Evolutionary conservation across 2,797 vertebrate genomes (phyloP).

Genomic region (Neomorphus geoffroyi): DNA sequence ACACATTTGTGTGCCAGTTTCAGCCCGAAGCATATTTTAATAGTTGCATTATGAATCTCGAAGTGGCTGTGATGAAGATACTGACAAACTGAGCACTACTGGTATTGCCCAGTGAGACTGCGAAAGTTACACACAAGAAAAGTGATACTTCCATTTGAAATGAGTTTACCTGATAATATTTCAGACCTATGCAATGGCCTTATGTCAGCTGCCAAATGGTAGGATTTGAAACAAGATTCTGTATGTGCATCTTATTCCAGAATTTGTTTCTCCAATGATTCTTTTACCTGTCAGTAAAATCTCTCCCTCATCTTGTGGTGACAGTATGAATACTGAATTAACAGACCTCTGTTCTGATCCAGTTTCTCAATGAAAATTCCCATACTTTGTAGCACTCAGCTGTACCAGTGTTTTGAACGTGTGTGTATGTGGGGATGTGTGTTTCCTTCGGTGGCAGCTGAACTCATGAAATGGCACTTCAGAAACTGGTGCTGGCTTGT

Average conservation of each 20-base stretch:
- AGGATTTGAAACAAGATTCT: neutral
- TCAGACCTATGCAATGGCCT: neutral
- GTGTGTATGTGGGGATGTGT: neutral
- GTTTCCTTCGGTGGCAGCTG: neutral
- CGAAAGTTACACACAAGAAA: neutral
- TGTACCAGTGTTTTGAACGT: neutral
- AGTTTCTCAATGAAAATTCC: neutral
- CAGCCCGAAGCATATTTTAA: conserved; percentile 28
- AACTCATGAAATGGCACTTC: neutral
- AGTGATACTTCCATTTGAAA: too few species aligned
- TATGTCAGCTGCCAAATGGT: neutral
- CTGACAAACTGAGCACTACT: conserved; percentile 6
- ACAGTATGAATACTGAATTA: neutral
- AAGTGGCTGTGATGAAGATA: neutral
- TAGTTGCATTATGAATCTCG: neutral
- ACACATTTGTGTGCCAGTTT: neutral
- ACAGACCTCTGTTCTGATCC: neutral
- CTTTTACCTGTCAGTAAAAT: neutral
- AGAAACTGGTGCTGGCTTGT: neutral
- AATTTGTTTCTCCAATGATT: neutral
- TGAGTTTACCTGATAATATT: too few species aligned
- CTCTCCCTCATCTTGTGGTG: neutral
- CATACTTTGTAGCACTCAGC: neutral
- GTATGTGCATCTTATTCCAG: neutral
- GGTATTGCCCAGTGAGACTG: neutral